Evolutionary conservation across 2,888 invertebrate species (phyloP).

Genomic region (Zhengitettix transpicula): DNA sequence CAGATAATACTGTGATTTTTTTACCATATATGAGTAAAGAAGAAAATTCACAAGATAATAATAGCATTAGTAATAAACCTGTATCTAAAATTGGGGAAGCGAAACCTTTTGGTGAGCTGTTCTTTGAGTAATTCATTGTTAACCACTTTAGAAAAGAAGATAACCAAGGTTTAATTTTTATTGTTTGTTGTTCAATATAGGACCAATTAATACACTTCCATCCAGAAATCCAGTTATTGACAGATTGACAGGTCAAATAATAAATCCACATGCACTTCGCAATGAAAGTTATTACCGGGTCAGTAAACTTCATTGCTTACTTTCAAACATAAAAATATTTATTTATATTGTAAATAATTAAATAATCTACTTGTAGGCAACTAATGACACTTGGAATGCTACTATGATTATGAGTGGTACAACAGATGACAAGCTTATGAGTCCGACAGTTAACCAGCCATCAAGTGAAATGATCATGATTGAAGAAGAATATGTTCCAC

Average conservation of each 20-base stretch:
- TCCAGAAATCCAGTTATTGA: slow-evolving; percentile 74
- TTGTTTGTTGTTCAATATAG: no score
- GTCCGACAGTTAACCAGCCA: slow-evolving; percentile 34
- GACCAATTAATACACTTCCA: neutral
- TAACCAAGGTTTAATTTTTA: no score
- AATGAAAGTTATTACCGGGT: slow-evolving; percentile 90
- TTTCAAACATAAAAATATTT: no score
- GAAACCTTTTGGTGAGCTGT: no score
- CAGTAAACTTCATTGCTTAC: slow-evolving; percentile 34
- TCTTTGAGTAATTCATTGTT: no score
- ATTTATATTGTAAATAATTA: no score
- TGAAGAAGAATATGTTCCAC: slow-evolving; percentile 30
- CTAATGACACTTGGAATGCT: slow-evolving; percentile 38
- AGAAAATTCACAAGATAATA: slow-evolving; percentile 3
- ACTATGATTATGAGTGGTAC: slow-evolving; percentile 24
- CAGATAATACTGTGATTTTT: slow-evolving; percentile 34
- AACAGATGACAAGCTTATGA: slow-evolving; percentile 24
- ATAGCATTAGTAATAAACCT: neutral
- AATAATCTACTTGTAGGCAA: slow-evolving; percentile 25
- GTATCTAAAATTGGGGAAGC: no score
- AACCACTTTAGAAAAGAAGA: no score
- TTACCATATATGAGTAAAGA: slow-evolving; percentile 22
- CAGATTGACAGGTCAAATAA: slow-evolving; percentile 53
- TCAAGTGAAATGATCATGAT: slow-evolving; percentile 32
- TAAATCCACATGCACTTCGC: slow-evolving; percentile 37